Base-by-base conservation (phyloP, 64 coral and sea anemone species). In the Montipora cactus region DNA sequence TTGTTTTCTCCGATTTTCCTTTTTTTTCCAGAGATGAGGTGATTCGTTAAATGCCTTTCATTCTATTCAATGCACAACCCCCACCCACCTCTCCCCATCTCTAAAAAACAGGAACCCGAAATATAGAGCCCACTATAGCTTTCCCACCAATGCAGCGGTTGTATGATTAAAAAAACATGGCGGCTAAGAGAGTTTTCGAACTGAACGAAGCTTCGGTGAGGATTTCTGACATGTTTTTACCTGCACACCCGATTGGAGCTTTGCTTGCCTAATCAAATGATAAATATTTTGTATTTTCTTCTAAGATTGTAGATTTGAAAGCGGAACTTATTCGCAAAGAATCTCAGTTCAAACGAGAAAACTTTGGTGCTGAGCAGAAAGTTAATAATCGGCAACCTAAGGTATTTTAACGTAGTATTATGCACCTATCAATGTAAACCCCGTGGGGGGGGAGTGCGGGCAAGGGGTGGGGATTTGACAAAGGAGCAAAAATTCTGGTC, bases 241-340 rank as follows among this genome's bases (percentile, higher is more conserved):
- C 16, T 69, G 67, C 77, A 13, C 19, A 67, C 77, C 25, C 47
- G 3, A 3, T 81, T 74, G 7, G 73, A 47, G 1, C 59, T 20
- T 13, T 47, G 64, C 81, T 55, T 2, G 1, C n/a, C 1, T 28
- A 7, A 8, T n/a, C 51, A 71, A 18, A 47, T 5, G 58, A 44
- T 28, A 76, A 15, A 46, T 84, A 2, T 89, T 5, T n/a, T 37
- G 61, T 1, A 15, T 61, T 75, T 49, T 6, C 11, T 45, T 90
- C 18, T 9, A 20, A 99, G 98, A 77, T 99, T 76, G 98, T 99
- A 6, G 98, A 99, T 66, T 81, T 99, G 49, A 99, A 96, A 83
- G 98, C 98, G 2, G 98, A 99, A 46, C 90, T 99, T 53, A 94
- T 94, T 79, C 92, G 98, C 11, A 99, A 99, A 64, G 98, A 99